These are phyloP conservation scores for Agelas oroides DNA, from an alignment of 37 sponge, comb jelly and placozoan species.

Conservation along the genomic window DNA sequence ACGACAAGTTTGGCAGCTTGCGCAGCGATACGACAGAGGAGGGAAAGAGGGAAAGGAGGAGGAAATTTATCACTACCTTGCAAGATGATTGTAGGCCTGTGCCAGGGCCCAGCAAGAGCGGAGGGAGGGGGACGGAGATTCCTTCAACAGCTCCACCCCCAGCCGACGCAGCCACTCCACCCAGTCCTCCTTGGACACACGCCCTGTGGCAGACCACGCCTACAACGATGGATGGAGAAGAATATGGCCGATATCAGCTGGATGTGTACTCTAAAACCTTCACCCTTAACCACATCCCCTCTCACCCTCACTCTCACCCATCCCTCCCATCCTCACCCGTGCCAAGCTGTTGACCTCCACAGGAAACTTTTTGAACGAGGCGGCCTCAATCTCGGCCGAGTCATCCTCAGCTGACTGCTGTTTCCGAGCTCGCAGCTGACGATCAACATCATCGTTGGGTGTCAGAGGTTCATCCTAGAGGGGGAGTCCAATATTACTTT, in stretches of 20 bases:
- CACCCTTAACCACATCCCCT: not conserved
- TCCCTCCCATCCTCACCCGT: slow-evolving; percentile 46
- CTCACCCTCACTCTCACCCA: not conserved
- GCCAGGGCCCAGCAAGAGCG: slow-evolving; percentile 89
- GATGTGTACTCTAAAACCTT: not conserved
- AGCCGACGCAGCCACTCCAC: slow-evolving; percentile 92
- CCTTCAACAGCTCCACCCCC: slow-evolving; percentile 95
- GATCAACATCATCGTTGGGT: slow-evolving; percentile 73
- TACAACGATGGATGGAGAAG: slow-evolving; percentile 2
- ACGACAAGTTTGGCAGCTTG: too few relatives aligned
- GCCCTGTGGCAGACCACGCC: slow-evolving; percentile 77
- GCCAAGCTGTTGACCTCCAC: slow-evolving; percentile 67
- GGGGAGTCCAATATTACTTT: too few relatives aligned
- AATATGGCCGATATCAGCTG: not conserved
- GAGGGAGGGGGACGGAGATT: slow-evolving; percentile 89
- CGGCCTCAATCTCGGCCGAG: slow-evolving; percentile 72
- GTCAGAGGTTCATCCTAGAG: slow-evolving; percentile 72
- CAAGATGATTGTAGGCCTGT: slow-evolving; percentile 83
- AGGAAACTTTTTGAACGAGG: slow-evolving; percentile 74
- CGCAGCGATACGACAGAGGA: too few relatives aligned
- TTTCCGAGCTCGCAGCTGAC: slow-evolving; percentile 47
- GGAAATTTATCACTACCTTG: slow-evolving; percentile 57
- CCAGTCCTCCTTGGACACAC: slow-evolving; percentile 93
- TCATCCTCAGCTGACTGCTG: slow-evolving; percentile 54
- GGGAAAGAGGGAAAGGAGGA: too few relatives aligned